These are phyloP conservation scores for Siderastrea siderea DNA, from an alignment of 92 coral and sea anemone genomes.

Conservation along the genomic window DNA sequence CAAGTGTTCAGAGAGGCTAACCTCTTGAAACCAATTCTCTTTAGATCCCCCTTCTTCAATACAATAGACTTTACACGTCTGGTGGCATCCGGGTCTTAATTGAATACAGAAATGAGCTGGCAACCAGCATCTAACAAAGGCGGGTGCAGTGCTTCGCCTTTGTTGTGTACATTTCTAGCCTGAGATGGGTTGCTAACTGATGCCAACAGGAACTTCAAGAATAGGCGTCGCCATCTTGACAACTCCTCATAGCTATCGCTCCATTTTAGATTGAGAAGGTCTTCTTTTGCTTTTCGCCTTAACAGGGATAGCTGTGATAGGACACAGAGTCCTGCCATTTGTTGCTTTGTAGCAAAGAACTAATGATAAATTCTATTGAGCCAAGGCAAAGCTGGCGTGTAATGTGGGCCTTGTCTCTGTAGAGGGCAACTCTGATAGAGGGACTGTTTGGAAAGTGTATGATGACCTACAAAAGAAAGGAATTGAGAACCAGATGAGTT, in stretches of 20 bases:
- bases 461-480: slow-evolving; percentile 33
- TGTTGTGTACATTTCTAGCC: slow-evolving; percentile 19
- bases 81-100: slow-evolving; percentile 12
- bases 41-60: not conserved
- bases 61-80: not conserved
- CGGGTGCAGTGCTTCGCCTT: slow-evolving; percentile 38
- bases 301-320: slow-evolving; percentile 27
- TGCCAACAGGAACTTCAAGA: slow-evolving; percentile 15
- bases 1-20: not conserved
- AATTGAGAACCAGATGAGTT: not conserved
- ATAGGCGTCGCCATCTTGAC: slow-evolving; percentile 2
- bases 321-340: slow-evolving; percentile 42
- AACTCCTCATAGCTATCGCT: not conserved
- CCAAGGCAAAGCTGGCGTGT: slow-evolving; percentile 57
- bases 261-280: slow-evolving; percentile 11
- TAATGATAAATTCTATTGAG: slow-evolving; percentile 8
- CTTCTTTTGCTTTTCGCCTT: slow-evolving; percentile 14
- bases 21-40: not conserved
- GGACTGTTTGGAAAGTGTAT: slow-evolving; percentile 50
- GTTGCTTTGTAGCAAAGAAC: not conserved
- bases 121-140: slow-evolving; percentile 25
- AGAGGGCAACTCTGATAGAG: slow-evolving; percentile 20
- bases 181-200: slow-evolving; percentile 28
- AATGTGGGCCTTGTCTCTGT: slow-evolving; percentile 17
- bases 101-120: slow-evolving; percentile 40